Evolutionary conservation across 2,888 invertebrate species (phyloP).

Genomic region (Epinotia brunnichana): DNA sequence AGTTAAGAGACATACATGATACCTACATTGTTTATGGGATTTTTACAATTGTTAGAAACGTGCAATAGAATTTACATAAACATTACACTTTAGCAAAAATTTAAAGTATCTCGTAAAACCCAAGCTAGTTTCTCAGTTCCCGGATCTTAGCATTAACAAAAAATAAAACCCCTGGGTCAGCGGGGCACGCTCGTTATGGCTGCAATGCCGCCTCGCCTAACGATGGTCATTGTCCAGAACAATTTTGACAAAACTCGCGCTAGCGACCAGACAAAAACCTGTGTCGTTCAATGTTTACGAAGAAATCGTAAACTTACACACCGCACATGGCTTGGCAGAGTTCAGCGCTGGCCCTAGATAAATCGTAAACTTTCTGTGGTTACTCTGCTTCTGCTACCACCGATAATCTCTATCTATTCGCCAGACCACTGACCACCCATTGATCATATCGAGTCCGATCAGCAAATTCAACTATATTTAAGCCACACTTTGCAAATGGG

Average conservation of each 20-base stretch:
- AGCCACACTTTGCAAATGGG: too few relatives aligned
- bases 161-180: conserved; percentile 59
- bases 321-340: neutral
- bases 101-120: conserved; percentile 32
- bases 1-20: too few relatives aligned
- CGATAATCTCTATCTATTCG: neutral
- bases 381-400: neutral
- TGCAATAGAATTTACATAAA: conserved; percentile 8
- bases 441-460: too few relatives aligned
- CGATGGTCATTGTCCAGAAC: conserved; percentile 68
- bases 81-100: conserved; percentile 30
- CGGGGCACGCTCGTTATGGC: conserved; percentile 52
- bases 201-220: conserved; percentile 57
- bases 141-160: conserved; percentile 47
- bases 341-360: neutral
- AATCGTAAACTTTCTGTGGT: neutral
- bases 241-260: conserved; percentile 48
- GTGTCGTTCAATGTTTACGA: conserved; percentile 38
- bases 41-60: conserved; percentile 15
- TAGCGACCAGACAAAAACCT: conserved; percentile 40
- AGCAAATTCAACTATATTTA: too few relatives aligned
- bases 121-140: conserved; percentile 41
- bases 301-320: conserved; percentile 25
- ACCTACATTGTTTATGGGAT: neutral
- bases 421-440: too few relatives aligned